Percentiles rank a stretch among this genome's conserved stretches.
Conservation (phyloP, 2,113 vertebrate species). For the Typhlomys cinereus region DNA sequence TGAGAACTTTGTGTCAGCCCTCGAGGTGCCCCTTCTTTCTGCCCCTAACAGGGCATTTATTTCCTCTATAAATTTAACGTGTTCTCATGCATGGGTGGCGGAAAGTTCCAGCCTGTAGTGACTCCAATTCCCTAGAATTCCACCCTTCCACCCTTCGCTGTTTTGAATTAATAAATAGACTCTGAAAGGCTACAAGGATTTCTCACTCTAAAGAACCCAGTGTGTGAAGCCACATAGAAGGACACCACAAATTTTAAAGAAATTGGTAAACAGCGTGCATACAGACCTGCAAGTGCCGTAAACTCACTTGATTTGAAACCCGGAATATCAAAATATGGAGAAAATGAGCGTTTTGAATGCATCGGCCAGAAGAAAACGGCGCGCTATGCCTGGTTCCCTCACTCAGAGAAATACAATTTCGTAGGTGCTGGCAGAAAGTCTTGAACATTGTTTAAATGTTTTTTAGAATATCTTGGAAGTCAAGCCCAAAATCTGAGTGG, state of each 20-base stretch:
- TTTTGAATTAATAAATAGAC: neutral
- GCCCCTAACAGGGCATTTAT: neutral
- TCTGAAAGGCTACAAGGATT: neutral
- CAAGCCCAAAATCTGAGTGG: neutral
- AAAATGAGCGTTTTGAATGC: neutral
- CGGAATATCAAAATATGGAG: neutral
- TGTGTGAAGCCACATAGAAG: neutral
- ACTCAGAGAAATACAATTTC: neutral
- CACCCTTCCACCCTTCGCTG: neutral
- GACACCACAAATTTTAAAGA: neutral
- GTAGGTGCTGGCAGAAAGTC: neutral
- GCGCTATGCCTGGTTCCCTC: neutral
- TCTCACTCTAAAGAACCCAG: neutral
- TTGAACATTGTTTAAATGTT: neutral
- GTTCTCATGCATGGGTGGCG: neutral
- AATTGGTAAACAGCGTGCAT: neutral
- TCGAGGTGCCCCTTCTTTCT: neutral
- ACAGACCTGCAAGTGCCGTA: neutral
- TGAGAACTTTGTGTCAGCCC: conserved; percentile 5
- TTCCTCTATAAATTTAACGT: conserved; percentile 27
- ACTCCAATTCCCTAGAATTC: neutral
- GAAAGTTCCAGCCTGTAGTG: neutral
- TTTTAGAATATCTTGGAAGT: neutral
- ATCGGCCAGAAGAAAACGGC: neutral
- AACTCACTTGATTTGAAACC: conserved; percentile 40